Conservation (phyloP, 2,797 vertebrate species). For the Aselliscus stoliczkanus region DNA sequence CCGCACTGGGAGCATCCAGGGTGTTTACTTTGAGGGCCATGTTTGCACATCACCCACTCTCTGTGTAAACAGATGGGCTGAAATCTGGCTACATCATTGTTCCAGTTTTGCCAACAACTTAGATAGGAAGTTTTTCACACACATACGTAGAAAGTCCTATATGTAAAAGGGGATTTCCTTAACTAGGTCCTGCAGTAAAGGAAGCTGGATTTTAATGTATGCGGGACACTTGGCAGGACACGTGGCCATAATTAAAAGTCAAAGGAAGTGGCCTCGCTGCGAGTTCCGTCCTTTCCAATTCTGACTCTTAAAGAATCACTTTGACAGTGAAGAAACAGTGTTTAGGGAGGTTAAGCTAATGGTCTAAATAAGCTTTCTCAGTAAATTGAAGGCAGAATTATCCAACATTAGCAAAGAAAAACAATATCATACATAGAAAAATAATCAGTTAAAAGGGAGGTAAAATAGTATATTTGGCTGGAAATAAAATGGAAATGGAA, state of each 20-base stretch:
- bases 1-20: background rate
- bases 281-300: background rate
- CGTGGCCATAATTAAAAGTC: background rate
- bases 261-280: background rate
- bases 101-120: background rate
- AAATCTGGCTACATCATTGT: background rate
- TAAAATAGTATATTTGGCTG: background rate
- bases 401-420: background rate
- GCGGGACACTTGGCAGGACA: background rate
- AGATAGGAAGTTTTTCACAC: background rate
- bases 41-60: background rate
- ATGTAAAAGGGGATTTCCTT: background rate
- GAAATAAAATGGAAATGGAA: background rate
- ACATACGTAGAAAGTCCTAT: background rate
- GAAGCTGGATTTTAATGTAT: background rate
- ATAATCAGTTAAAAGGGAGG: background rate
- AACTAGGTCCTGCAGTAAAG: background rate
- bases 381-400: background rate
- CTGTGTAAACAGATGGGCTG: background rate
- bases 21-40: background rate
- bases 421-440: background rate
- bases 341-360: background rate
- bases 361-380: background rate
- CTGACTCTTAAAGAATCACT: background rate
- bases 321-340: background rate